phyloP scores from a whole-genome alignment of 2,888 invertebrate species.

The Ochlodes sylvanus region DNA sequence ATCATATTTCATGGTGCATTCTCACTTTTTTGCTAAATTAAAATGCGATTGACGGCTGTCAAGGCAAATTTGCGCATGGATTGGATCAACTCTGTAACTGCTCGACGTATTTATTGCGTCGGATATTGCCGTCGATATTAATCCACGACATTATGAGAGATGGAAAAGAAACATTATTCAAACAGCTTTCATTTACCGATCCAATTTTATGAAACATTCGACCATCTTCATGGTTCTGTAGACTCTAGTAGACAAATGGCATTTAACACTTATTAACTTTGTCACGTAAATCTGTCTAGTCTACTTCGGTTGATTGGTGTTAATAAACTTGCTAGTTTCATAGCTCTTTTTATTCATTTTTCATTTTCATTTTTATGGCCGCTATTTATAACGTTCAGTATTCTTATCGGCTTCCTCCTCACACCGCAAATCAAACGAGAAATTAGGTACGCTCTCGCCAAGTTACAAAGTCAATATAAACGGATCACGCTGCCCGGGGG shows the following conservation, averaged over 20 bases:
- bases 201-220: too few species aligned
- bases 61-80: not conserved
- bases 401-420: not conserved
- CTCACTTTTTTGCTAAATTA: not conserved
- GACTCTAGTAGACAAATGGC: too few species aligned
- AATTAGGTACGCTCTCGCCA: not conserved
- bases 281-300: too few species aligned
- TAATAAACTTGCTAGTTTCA: too few species aligned
- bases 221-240: too few species aligned
- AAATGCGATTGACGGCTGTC: constrained; percentile 4
- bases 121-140: not conserved
- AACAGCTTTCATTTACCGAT: too few species aligned
- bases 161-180: too few species aligned
- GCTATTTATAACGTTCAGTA: not conserved
- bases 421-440: not conserved
- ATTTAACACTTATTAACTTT: too few species aligned
- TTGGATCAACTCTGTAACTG: not conserved
- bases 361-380: too few species aligned
- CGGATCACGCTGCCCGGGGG: not conserved
- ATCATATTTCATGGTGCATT: not conserved
- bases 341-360: too few species aligned
- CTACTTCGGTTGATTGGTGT: too few species aligned
- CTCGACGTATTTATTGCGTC: constrained; percentile 13
- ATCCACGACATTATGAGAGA: too few species aligned
- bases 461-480: constrained; percentile 17